Percentiles rank a stretch among this genome's conserved stretches.
phyloP scores from a whole-genome alignment of 2,888 invertebrate species.

The Orthosia gracilis region DNA sequence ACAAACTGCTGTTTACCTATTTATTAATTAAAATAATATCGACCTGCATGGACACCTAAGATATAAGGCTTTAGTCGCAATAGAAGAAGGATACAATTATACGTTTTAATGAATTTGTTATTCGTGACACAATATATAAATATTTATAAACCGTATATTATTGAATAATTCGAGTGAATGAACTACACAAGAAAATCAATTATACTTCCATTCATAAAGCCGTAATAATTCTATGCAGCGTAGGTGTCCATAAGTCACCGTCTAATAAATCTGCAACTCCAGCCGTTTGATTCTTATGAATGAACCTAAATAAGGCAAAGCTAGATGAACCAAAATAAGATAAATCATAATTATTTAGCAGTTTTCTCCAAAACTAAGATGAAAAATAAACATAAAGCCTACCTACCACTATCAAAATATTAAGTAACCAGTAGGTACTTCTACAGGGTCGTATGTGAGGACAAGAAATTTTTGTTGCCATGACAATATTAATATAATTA shows the following conservation, averaged over 20 bases:
- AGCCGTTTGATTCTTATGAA: constrained; percentile 37
- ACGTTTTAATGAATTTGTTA: constrained; percentile 18
- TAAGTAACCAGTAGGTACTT: neutral
- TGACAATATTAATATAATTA: constrained; percentile 49
- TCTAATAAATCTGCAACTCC: constrained; percentile 74
- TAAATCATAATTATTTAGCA: neutral
- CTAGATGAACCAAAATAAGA: neutral
- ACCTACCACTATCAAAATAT: neutral
- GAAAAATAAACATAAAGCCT: neutral
- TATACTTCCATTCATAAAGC: constrained; percentile 84
- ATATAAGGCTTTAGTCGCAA: neutral
- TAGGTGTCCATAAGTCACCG: constrained; percentile 82
- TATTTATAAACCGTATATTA: constrained; percentile 70
- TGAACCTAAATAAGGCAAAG: constrained; percentile 10
- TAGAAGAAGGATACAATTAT: constrained; percentile 5
- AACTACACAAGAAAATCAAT: constrained; percentile 81
- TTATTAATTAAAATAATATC: neutral
- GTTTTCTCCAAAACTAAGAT: neutral
- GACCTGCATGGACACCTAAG: neutral
- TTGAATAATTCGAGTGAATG: constrained; percentile 79
- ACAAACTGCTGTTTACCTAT: neutral
- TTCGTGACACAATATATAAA: constrained; percentile 58
- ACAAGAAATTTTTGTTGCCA: constrained; percentile 7
- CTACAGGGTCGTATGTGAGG: neutral
- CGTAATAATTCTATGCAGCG: constrained; percentile 78